Evolutionary conservation across 2,113 vertebrate genomes (phyloP), one percentile per base, ranked within the genome.

Genomic region (Anoplopoma fimbria): DNA sequence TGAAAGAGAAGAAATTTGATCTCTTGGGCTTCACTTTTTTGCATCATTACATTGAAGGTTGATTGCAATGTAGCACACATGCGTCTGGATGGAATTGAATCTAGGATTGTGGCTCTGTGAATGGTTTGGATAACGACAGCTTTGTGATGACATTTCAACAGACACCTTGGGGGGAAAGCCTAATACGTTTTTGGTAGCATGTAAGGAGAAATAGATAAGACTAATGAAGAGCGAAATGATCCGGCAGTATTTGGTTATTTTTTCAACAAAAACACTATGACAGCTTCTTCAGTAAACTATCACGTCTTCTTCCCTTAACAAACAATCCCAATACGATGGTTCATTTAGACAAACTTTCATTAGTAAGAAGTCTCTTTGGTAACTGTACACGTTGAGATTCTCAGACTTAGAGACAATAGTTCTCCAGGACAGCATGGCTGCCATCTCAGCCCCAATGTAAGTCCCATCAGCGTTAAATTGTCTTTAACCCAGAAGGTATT

Each of bases 141-240:
- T 83, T 73, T 72, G 79, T 42, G 53, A 86, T 58, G 67, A 53
- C 51, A 79, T 83, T 84, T 68, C 31, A 86, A 77, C 84, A 71
- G 74, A 78, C 81, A 87, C 79, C 80, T 84, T 21, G 62, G 69
- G 84, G 40, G 36, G 65, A 57, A 63, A 63, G 49, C 15, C 68
- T 80, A 79, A 89, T 85, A 79, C 27, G 69, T 36, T 86, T 91
- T 53, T 60, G 29, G 58, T n/a, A 78, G 64, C 2, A 9, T 51
- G 33, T 73, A 75, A 53, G 64, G 40, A 84, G 69, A 82, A 72
- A 86, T 75, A 82, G 75, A 86, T 85, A 75, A 91, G 88, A 83
- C 78, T 88, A 89, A 86, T 93, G 81, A 81, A 83, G 55, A 79
- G 58, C 1, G 6, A 89, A 89, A 90, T 83, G 68, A 78, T 79